A percentile compares a stretch with the other conserved stretches of the same genome.
Evolutionary conservation across 2,888 invertebrate genomes (phyloP).

Genomic region (Leptopterna dolabrata): DNA sequence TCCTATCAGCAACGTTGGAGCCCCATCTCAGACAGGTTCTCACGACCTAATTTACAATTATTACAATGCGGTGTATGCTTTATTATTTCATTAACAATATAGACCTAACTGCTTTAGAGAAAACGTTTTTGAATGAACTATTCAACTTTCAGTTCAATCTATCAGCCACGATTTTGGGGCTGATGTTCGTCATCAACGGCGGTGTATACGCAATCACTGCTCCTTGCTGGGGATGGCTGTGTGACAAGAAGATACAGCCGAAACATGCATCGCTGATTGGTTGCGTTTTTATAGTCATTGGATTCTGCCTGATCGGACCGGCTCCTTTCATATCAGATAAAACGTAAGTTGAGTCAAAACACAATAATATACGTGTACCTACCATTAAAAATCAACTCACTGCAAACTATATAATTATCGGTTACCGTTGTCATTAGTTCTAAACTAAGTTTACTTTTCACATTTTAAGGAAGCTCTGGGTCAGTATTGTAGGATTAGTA

Average conservation of each 20-base stretch:
- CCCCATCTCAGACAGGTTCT: slow-evolving; percentile 83
- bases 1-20: slow-evolving; percentile 88
- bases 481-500: slow-evolving; percentile 78
- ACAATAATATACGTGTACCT: no score
- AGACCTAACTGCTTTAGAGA: no score
- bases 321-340: slow-evolving; percentile 78
- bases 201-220: slow-evolving; percentile 83
- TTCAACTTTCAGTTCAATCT: slow-evolving; percentile 78
- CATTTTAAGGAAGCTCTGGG: slow-evolving; percentile 73
- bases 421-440: no score
- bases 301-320: slow-evolving; percentile 83
- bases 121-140: no score
- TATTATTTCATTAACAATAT: no score
- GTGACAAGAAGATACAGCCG: slow-evolving; percentile 76
- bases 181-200: slow-evolving; percentile 88
- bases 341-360: slow-evolving; percentile 68
- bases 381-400: no score
- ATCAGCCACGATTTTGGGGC: slow-evolving; percentile 77
- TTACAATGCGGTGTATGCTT: not conserved
- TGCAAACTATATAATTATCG: no score
- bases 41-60: no score
- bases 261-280: slow-evolving; percentile 78
- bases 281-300: slow-evolving; percentile 74
- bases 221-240: slow-evolving; percentile 84
- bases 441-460: not conserved